Conservation (phyloP, 1,140 invertebrate species). For the Trichogramma pretiosum region DNA sequence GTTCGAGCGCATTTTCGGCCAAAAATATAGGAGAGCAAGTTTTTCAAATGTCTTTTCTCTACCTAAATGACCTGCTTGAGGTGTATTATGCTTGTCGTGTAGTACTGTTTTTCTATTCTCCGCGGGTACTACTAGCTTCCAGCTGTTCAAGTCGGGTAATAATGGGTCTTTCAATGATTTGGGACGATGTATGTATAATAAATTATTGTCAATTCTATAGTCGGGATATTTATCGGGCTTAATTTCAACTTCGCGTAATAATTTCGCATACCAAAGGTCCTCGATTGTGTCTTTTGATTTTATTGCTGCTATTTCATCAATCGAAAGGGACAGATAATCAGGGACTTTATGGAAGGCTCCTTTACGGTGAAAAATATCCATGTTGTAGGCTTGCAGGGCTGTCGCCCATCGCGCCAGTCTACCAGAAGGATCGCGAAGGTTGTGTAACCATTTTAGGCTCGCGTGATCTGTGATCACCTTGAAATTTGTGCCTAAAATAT, state of each 20-base stretch:
- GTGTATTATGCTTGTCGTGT: slow-evolving; percentile 12
- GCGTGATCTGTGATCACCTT: neutral
- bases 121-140: slow-evolving; percentile 25
- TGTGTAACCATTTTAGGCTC: neutral
- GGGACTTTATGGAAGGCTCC: neutral
- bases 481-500: too few relatives aligned
- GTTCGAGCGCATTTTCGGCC: slow-evolving; percentile 26
- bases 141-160: slow-evolving; percentile 13
- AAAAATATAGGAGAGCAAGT: slow-evolving; percentile 23
- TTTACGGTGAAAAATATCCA: neutral
- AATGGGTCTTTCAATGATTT: neutral
- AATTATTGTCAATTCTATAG: slow-evolving; percentile 5
- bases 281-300: too few relatives aligned
- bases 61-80: slow-evolving; percentile 24
- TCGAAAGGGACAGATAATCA: neutral
- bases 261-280: neutral
- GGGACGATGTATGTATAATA: slow-evolving; percentile 12
- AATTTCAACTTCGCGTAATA: slow-evolving; percentile 2
- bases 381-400: neutral
- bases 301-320: too few relatives aligned
- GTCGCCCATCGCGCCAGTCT: neutral
- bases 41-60: slow-evolving; percentile 24
- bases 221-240: slow-evolving; percentile 8
- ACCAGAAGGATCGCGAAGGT: neutral
- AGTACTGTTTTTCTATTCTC: slow-evolving; percentile 19